Base-by-base conservation (phyloP, 2,797 vertebrate species). In the Parauchenoglanis punctatus region DNA sequence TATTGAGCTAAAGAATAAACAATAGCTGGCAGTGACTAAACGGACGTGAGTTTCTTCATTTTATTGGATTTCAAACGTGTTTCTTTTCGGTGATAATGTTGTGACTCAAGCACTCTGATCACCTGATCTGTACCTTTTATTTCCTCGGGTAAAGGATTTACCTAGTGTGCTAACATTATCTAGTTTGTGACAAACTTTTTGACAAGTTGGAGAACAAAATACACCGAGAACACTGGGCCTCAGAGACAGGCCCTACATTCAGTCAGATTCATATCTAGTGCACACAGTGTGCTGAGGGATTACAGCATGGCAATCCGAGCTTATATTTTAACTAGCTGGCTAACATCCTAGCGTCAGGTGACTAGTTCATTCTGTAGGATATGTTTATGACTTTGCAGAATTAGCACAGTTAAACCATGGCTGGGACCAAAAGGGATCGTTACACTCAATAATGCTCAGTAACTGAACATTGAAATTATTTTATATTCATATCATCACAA, bases 191-290 rank as follows among this genome's bases (percentile, higher is more conserved):
- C 35, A 63, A 65, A 81, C 58, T 28, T 81, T 81, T 28, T 46
- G 25, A 81, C 35, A 63, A 3, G 35, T 81, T 81, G 23, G 13
- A 49, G 40, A 65, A 82, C 25, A 81, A 65, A 81, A 63, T 68
- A 46, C 13, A 10, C 80, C 40, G 31, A 44, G 78, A 81, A 61
- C 58, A 81, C 58, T 18, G 80, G 46, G 61, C 83, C 81, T 75
- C 40, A 63, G 28, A 68, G 49, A 83, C 80, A 25, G 75, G 63
- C 20, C 54, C 49, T 87, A 84, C 40, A 76, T 77, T 70, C 72
- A 63, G 76, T 83, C 56, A 44, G 85, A 83, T 85, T 70, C 59
- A 25, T 25, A 82, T 85, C 65, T 25, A 31, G 58, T 86, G 75
- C 81, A 46, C 58, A n/a, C 40, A 54, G 23, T 11, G 40, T 83